Conservation (phyloP, 2,888 invertebrate genomes). For the Drosophila conformis region DNA sequence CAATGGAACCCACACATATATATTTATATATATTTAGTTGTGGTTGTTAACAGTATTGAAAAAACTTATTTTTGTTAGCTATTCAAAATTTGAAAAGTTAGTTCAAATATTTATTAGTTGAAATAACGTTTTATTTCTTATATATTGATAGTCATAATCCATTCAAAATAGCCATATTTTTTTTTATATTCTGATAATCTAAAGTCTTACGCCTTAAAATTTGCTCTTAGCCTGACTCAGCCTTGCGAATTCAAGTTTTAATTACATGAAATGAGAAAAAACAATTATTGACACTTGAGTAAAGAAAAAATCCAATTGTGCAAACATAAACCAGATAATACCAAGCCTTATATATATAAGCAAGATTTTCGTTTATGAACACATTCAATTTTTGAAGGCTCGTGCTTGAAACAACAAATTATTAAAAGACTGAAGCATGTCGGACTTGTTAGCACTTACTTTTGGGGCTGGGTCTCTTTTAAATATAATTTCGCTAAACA, state of each 20-base stretch:
- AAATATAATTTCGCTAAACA: slow-evolving; percentile 43
- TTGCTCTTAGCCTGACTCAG: not conserved
- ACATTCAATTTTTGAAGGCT: slow-evolving; percentile 20
- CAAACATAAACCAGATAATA: not conserved
- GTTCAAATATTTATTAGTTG: not conserved
- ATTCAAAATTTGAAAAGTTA: not conserved
- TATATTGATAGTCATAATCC: not conserved
- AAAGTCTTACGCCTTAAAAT: not conserved
- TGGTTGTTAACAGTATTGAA: not conserved
- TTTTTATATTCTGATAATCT: not conserved
- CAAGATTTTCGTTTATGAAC: not conserved
- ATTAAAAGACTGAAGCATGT: slow-evolving; percentile 32
- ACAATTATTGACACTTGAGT: not conserved
- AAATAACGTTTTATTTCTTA: not conserved
- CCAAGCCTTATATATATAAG: not conserved
- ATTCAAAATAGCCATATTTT: not conserved
- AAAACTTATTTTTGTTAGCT: not conserved
- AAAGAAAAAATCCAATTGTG: not conserved
- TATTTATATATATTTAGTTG: not conserved
- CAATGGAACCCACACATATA: not conserved
- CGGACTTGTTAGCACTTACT: slow-evolving; percentile 37
- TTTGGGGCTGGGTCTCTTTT: slow-evolving; percentile 38
- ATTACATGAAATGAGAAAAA: not conserved
- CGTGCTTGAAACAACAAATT: slow-evolving; percentile 23
- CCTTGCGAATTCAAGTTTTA: not conserved